Evolutionary conservation across 2,797 vertebrate genomes (phyloP), one percentile per base, ranked within the genome.

Genomic region (Sitta carolinensis): DNA sequence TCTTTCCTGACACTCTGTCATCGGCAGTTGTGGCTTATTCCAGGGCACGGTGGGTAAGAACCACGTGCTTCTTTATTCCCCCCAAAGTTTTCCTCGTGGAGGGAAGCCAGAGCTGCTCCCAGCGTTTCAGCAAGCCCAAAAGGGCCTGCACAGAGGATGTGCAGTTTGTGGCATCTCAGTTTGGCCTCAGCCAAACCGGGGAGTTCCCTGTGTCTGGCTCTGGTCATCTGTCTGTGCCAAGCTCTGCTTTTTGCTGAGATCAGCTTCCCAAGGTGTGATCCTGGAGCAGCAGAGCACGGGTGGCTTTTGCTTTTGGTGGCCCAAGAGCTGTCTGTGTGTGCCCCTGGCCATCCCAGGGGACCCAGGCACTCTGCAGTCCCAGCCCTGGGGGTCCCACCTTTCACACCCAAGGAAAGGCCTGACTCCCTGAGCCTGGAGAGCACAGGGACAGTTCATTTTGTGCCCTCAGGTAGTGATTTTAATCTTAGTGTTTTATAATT

Each of bases 151-250:
- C 27, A 57, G 78, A 40, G 55, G 3, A 1, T 40, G 26, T 45
- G 83, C 26, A 2, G 30, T 26, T 69, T 55, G 40, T 63, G 79
- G 62, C 36, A 51, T 48, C 79, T 91, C 66, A 1, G 22, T 91
- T 69, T 57, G 63, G 68, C 63, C 81, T 54, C 45, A 70, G 34
- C 69, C 66, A 29, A 11, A 16, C 10, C 0, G 0, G 8, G 54
- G 55, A 88, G 67, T 36, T 83, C 64, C 59, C 29, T 0, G 1
- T 38, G 52, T 22, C 89, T 54, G 52, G 23, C 76, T 83, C 42
- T 45, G 66, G 17, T 58, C 0, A 0, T 10, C 23, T 43, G 59
- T 89, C 76, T 0, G 0, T 57, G 40, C 11, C 17, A 13, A 32
- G 17, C 1, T 0, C 30, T 25, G 84, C 47, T 66, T 85, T 61